Evolutionary conservation across 2,113 vertebrate genomes (phyloP).

Genomic region (Egretta garzetta): DNA sequence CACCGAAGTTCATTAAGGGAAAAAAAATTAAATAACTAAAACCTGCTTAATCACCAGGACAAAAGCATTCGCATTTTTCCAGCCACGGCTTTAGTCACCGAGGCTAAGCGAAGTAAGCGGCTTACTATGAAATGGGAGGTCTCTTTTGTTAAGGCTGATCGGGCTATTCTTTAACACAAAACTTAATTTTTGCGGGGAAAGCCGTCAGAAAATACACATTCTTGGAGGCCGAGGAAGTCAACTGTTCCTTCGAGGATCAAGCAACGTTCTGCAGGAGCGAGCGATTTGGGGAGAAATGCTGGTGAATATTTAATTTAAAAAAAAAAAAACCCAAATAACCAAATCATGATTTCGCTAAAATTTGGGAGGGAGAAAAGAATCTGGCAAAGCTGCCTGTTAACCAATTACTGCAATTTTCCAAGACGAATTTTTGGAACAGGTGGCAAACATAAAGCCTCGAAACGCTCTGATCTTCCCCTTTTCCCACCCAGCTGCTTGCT

Average conservation of each 20-base stretch:
- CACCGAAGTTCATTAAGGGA: not conserved
- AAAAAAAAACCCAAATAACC: no score
- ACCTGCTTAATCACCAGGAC: conserved; percentile 47
- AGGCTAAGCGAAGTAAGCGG: conserved; percentile 47
- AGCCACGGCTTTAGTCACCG: not conserved
- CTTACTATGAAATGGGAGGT: conserved; percentile 31
- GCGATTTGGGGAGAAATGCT: not conserved
- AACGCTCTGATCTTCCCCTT: not conserved
- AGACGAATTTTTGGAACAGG: not conserved
- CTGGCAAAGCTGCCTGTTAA: not conserved
- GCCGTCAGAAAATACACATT: not conserved
- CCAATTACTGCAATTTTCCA: not conserved
- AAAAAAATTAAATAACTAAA: not conserved
- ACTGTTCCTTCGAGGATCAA: not conserved
- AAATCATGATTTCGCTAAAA: not conserved
- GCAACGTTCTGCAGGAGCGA: not conserved
- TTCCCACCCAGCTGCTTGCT: not conserved
- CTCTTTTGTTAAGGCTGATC: conserved; percentile 25
- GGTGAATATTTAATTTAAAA: not conserved
- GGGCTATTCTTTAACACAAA: conserved; percentile 9
- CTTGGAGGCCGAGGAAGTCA: not conserved
- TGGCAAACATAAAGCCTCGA: not conserved
- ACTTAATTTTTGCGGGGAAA: not conserved
- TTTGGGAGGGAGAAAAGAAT: not conserved
- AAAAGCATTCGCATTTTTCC: conserved; percentile 32